Base-by-base conservation (phyloP, 2,888 invertebrate species). In the Melanchra persicariae region DNA sequence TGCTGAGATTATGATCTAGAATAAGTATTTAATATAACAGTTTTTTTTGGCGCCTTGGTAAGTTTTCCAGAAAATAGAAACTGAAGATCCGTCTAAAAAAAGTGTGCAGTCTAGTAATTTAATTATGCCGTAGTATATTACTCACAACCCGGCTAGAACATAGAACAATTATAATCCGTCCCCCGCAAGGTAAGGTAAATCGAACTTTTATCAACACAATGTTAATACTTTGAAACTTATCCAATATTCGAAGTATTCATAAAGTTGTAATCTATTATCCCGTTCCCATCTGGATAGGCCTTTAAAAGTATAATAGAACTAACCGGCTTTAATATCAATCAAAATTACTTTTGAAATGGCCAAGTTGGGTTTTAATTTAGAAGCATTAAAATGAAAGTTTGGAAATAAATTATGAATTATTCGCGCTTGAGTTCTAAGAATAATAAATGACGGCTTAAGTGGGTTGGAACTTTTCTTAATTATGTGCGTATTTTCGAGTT, bases 381-480 rank as follows among this genome's bases (percentile, higher is more conserved):
- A 15, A 79, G 52, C 19, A 58, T 76, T 55, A 40, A 34, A 63
- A 57, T 22, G 26, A 51, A 70, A 78, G 43, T 80, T 75, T 60
- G 37, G 10, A 37, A 49, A 76, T 75, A 52, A 74, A 51, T 59
- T 17, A 34, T 4, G 30, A 58, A 47, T 60, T 55, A 80, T 60
- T 63, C 10, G 30, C 12, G 19, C n/a, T 34, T 9, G 2, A 62
- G 22, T 54, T 60, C 19, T 40, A 34, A 26, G 47, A 24, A 47
- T 60, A 64, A 64, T 58, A 37, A 75, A 58, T 37, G 15, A n/a
- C 34, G 15, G 8, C 30, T 24, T 12, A 57, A 58, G 47, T 37
- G 30, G 15, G 15, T 43, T 52, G 17, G 7, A 58, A 73, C 19
- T 34, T 57, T 66, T 55, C 37, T 57, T 52, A 52, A 72, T 64